These are phyloP conservation scores for Pseudochaenichthys georgianus DNA, from an alignment of 2,797 vertebrate species.

Conservation along the genomic window DNA sequence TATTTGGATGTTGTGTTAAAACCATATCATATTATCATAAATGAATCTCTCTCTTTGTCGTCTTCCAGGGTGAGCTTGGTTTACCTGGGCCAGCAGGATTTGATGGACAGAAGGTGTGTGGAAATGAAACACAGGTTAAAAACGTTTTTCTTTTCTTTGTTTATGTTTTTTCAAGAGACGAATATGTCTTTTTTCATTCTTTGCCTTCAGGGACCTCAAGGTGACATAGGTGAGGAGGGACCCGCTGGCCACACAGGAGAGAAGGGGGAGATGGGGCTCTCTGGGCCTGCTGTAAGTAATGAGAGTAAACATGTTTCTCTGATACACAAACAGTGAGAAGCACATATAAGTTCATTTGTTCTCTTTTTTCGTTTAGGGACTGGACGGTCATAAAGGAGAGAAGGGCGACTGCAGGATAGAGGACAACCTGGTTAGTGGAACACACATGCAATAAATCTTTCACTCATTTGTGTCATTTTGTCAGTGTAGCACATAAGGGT, in stretches of 20 bases:
- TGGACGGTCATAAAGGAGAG: slow-evolving; percentile 91
- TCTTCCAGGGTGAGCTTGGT: slow-evolving; percentile 91
- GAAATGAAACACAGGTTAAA: not conserved
- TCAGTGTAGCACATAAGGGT: not conserved
- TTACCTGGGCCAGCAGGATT: slow-evolving; percentile 90
- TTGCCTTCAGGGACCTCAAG: slow-evolving; percentile 87
- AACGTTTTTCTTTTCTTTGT: not conserved
- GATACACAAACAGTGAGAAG: slow-evolving; percentile 8
- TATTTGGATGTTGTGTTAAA: not conserved
- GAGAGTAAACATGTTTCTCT: slow-evolving; percentile 4
- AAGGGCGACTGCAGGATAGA: slow-evolving; percentile 91
- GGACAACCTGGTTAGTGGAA: slow-evolving; percentile 90
- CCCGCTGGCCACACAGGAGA: slow-evolving; percentile 89
- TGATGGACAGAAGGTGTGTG: slow-evolving; percentile 89
- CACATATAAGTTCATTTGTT: slow-evolving; percentile 17
- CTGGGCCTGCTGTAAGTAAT: slow-evolving; percentile 88
- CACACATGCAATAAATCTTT: not conserved
- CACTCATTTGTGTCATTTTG: not conserved
- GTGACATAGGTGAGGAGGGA: slow-evolving; percentile 88
- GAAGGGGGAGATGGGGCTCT: slow-evolving; percentile 91
- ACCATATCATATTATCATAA: not conserved
- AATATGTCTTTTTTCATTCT: slow-evolving; percentile 8
- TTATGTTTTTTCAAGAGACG: not conserved
- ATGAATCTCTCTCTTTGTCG: slow-evolving; percentile 10
- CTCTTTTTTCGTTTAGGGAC: slow-evolving; percentile 81